Evolutionary conservation across 2,113 vertebrate genomes (phyloP), one percentile per base, ranked within the genome.

Genomic region (Daubentonia madagascariensis): DNA sequence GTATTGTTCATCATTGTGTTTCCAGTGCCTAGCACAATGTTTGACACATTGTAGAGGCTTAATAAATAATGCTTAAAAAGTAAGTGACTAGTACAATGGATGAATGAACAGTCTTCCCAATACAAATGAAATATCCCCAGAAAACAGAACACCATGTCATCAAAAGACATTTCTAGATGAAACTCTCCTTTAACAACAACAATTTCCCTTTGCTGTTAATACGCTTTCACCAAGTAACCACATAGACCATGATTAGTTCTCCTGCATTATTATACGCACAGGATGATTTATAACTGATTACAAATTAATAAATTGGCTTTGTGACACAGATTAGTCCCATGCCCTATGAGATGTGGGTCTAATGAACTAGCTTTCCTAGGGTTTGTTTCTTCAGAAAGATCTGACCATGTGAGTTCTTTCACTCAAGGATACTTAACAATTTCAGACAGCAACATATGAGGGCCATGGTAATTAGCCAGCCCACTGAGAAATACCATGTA

Each of bases 221-320:
- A 30, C 86, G 35, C 28, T 94, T 96, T 96, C n/a, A 68, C 13
- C 52, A 87, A 70, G 50, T 16, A 86, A 70, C 37, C 18, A 78
- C 18, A 45, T 8, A 54, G 30, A 70, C 30, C 23, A 75, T 63
- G 73, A 92, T 79, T 79, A 68, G n/a, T 68, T 94, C 35, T 94
- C n/a, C 23, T 91, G 32, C 87, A 86, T 14, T 81, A 48, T 81
- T 48, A 68, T 11, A 17, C 6, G 94, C 70, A 89, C 14, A 75
- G 13, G 73, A 80, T n/a, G 48, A 94, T 79, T 96, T 91, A 85
- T 83, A 91, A 91, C n/a, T 89, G 32, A 84, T 59, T 93, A 75
- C n/a, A 92, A 84, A 93, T 72, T 85, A 95, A 73, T 72, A 89
- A 89, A 40, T 94, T 96, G 45, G 8, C 43, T 93, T 96, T 92